These are phyloP conservation scores for Lutjanus argentimaculatus DNA, from an alignment of 2,797 vertebrate genomes.

Conservation along the genomic window DNA sequence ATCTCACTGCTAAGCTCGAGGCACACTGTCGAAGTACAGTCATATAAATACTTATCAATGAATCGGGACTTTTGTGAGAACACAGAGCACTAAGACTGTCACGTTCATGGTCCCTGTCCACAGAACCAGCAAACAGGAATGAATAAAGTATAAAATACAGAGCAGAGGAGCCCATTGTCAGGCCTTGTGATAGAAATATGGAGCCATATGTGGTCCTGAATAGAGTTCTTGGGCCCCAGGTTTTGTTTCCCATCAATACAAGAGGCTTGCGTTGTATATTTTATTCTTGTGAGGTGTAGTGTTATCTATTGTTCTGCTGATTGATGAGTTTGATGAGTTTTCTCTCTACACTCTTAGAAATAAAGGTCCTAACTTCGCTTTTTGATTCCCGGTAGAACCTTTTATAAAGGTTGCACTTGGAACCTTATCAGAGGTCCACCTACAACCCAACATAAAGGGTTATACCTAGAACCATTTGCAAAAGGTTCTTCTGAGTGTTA, in stretches of 20 bases:
- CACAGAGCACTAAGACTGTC: constrained; percentile 73
- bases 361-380: too few species aligned
- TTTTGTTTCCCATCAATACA: constrained; percentile 55
- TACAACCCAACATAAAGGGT: too few species aligned
- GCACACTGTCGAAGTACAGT: constrained; percentile 73
- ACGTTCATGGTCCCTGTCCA: constrained; percentile 55
- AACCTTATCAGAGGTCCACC: too few species aligned
- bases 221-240: constrained; percentile 67
- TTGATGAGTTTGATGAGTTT: constrained; percentile 35
- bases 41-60: constrained; percentile 75
- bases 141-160: constrained; percentile 66
- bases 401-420: too few species aligned
- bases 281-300: constrained; percentile 58
- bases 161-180: constrained; percentile 47
- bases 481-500: too few species aligned
- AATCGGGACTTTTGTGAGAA: constrained; percentile 69
- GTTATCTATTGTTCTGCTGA: constrained; percentile 42
- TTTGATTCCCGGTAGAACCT: too few species aligned
- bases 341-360: background rate
- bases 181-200: constrained; percentile 59
- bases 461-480: too few species aligned
- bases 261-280: constrained; percentile 67
- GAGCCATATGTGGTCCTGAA: constrained; percentile 59
- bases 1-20: constrained; percentile 72
- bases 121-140: constrained; percentile 67